Evolutionary conservation across 1,140 invertebrate genomes (phyloP).

Genomic region (Macrosteles quadrilineatus): DNA sequence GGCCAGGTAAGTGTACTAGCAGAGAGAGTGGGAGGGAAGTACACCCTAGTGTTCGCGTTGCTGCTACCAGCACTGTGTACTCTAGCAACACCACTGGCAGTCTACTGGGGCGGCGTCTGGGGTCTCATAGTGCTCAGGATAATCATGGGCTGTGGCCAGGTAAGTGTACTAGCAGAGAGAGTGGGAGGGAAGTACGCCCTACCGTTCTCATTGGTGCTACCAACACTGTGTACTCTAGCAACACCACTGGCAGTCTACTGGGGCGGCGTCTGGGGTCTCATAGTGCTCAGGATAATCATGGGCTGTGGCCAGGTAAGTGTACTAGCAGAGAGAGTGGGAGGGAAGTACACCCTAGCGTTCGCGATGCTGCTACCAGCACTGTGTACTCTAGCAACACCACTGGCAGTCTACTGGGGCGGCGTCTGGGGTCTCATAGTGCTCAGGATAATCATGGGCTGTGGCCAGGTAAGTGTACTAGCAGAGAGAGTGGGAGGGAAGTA

Average conservation of each 20-base stretch:
- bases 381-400: conserved; percentile 49
- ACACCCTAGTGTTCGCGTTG: conserved; percentile 53
- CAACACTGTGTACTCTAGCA: conserved; percentile 52
- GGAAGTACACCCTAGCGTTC: conserved; percentile 53
- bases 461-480: too few species aligned
- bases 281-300: conserved; percentile 64
- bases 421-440: conserved; percentile 61
- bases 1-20: conserved; percentile 59
- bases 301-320: conserved; percentile 61
- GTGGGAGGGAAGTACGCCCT: conserved; percentile 56
- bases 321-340: conserved; percentile 56
- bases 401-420: conserved; percentile 44
- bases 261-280: conserved; percentile 55
- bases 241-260: conserved; percentile 47
- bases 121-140: conserved; percentile 62
- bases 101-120: conserved; percentile 51
- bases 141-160: conserved; percentile 65
- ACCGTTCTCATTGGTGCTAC: conserved; percentile 52
- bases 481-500: too few species aligned
- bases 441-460: conserved; percentile 66
- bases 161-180: conserved; percentile 55
- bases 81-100: conserved; percentile 47
- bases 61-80: conserved; percentile 53
- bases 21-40: conserved; percentile 55
- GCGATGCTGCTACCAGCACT: conserved; percentile 53